These are phyloP conservation scores for Agelastica alni DNA, from an alignment of 2,888 invertebrate genomes.

Conservation along the genomic window DNA sequence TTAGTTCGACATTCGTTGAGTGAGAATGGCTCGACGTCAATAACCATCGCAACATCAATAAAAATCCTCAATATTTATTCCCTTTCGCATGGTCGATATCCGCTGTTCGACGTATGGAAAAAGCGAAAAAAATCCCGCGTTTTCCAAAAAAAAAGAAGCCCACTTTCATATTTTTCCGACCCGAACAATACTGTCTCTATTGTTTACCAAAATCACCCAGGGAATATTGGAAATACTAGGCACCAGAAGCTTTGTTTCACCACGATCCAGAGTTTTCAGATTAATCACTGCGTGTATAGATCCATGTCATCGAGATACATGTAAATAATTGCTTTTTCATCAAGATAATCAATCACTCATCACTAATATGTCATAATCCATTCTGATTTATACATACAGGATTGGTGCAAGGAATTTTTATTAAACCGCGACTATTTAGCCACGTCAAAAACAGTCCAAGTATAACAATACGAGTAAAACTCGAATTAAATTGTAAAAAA, in stretches of 20 bases:
- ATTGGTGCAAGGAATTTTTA: background rate
- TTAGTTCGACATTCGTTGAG: too few relatives aligned
- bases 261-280: conserved; percentile 15
- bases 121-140: too few relatives aligned
- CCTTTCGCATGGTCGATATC: too few relatives aligned
- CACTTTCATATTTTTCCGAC: background rate
- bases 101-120: too few relatives aligned
- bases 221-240: conserved; percentile 6
- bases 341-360: conserved; percentile 35
- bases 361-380: conserved; percentile 30
- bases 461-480: too few relatives aligned
- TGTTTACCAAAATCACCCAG: conserved; percentile 7
- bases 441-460: too few relatives aligned
- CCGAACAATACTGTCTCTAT: background rate
- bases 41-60: too few relatives aligned
- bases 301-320: conserved; percentile 29
- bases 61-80: too few relatives aligned
- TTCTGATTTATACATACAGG: conserved; percentile 1
- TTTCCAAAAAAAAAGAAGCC: too few relatives aligned
- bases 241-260: conserved; percentile 28
- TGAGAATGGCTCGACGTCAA: too few relatives aligned
- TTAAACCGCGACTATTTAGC: too few relatives aligned
- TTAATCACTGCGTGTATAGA: conserved; percentile 28
- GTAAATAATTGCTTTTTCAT: conserved; percentile 35
- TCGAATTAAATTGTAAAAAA: too few relatives aligned